Evolutionary conservation across 2,888 invertebrate species (phyloP).

Genomic region (Epistrophe eligans): DNA sequence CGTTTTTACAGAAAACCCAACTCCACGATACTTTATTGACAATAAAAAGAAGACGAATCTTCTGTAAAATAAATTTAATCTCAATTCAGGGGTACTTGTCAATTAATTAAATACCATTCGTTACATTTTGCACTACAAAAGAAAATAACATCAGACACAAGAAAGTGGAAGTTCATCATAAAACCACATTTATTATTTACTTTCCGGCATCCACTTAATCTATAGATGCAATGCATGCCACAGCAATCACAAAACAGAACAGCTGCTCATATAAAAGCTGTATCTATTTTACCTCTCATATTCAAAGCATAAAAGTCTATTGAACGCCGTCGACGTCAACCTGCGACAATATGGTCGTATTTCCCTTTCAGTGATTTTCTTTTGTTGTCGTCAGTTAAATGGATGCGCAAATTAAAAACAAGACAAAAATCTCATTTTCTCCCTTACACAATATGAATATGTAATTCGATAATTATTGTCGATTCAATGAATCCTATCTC

Average conservation of each 20-base stretch:
- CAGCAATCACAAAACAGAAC: conserved; percentile 6
- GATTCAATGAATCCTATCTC: conserved; percentile 49
- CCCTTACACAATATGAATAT: background rate
- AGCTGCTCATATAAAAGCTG: conserved; percentile 42
- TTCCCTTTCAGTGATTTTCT: conserved; percentile 57
- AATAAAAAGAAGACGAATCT: background rate
- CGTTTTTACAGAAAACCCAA: background rate
- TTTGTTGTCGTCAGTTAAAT: conserved; percentile 59
- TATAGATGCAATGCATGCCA: conserved; percentile 39
- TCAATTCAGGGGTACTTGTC: conserved; percentile 26
- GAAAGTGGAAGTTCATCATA: conserved; percentile 27
- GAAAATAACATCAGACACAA: conserved; percentile 28
- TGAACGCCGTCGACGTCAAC: conserved; percentile 17
- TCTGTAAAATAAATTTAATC: conserved; percentile 5
- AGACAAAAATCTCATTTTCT: background rate
- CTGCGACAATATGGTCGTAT: conserved; percentile 24
- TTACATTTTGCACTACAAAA: conserved; percentile 47
- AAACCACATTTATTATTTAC: conserved; percentile 42
- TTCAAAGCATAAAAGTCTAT: conserved; percentile 16
- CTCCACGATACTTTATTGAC: background rate
- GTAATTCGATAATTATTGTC: conserved; percentile 29
- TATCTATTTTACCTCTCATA: conserved; percentile 33
- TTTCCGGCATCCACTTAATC: conserved; percentile 28
- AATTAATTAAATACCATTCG: conserved; percentile 54
- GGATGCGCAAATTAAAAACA: conserved; percentile 51